Evolutionary conservation across 2,113 vertebrate genomes (phyloP).

Genomic region (Lepidothrix coronata): DNA sequence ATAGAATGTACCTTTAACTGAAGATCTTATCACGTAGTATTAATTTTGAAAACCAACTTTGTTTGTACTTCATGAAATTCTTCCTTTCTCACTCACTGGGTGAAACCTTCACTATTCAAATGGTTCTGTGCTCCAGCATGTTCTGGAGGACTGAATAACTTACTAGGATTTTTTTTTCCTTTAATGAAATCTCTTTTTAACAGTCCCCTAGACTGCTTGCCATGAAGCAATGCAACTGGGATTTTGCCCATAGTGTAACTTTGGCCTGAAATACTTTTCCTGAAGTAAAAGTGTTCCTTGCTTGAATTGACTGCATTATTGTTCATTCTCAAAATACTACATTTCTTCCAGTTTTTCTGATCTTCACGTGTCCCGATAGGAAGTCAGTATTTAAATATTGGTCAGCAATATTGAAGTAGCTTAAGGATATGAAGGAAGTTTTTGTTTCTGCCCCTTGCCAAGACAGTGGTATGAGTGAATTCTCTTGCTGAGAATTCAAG

Average conservation of each 20-base stretch:
- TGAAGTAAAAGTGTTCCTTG: not conserved
- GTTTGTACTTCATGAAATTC: not conserved
- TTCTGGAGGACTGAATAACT: not conserved
- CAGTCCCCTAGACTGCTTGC: not conserved
- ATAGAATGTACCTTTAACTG: not conserved
- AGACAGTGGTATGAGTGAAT: not conserved
- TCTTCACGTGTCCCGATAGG: not conserved
- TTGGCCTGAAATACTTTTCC: not conserved
- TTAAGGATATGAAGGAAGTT: not conserved
- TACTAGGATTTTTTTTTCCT: not conserved
- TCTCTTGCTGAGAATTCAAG: not conserved
- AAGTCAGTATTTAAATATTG: not conserved
- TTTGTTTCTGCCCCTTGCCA: not conserved
- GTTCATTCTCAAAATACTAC: not conserved
- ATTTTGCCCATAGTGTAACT: not conserved
- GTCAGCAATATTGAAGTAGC: not conserved
- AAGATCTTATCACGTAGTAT: not conserved
- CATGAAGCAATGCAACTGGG: not conserved
- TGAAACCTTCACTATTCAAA: not conserved
- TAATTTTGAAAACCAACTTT: not conserved
- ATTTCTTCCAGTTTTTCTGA: not conserved
- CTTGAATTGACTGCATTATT: not conserved
- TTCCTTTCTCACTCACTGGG: not conserved
- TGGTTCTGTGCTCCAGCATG: not conserved
- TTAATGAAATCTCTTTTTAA: not conserved